phyloP scores from a whole-genome alignment of 2,797 vertebrate genomes.

The Poeciliopsis infans region DNA sequence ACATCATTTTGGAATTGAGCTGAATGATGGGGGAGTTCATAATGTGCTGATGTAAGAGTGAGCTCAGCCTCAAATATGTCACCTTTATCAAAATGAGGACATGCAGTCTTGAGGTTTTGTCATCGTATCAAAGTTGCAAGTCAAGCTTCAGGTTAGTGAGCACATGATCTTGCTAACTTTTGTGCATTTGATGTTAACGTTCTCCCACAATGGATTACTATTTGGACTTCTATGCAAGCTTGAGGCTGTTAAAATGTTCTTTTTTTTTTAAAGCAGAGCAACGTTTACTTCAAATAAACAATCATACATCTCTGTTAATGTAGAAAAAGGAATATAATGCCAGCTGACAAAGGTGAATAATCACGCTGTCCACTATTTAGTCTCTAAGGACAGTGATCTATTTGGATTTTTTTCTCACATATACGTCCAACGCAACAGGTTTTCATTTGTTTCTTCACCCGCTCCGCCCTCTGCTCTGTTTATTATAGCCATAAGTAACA shows the following conservation, averaged over 20 bases:
- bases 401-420: background rate
- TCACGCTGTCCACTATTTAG: background rate
- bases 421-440: background rate
- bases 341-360: background rate
- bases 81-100: background rate
- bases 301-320: background rate
- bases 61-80: background rate
- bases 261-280: background rate
- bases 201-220: background rate
- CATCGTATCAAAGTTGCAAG: background rate
- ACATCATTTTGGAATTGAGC: no score
- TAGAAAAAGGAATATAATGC: background rate
- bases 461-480: background rate
- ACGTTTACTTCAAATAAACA: background rate
- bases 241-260: background rate
- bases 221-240: background rate
- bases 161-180: background rate
- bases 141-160: background rate
- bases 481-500: constrained; percentile 3
- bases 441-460: background rate
- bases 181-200: background rate
- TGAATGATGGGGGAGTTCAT: background rate
- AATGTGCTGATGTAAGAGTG: background rate
- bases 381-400: background rate
- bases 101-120: background rate